Conservation (phyloP, 2,113 vertebrate species). For the Myrmecobius fasciatus region DNA sequence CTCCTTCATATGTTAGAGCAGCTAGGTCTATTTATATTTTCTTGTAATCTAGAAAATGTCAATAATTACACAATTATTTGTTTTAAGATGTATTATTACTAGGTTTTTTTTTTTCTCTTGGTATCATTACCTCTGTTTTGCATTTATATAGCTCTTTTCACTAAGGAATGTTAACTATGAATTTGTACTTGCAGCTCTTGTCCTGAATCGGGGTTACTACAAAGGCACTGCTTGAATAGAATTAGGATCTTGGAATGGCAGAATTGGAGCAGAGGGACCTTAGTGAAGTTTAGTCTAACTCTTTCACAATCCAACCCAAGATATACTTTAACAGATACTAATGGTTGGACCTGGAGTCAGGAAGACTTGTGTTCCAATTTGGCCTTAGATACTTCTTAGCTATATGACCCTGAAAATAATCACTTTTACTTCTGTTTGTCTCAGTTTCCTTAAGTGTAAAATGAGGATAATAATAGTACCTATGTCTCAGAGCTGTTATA, state of each 20-base stretch:
- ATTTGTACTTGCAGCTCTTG: slow-evolving; percentile 56
- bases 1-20: not conserved
- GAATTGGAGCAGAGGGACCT: not conserved
- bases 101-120: slow-evolving; percentile 8
- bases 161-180: slow-evolving; percentile 38
- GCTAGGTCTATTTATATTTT: not conserved
- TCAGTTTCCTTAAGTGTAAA: not conserved
- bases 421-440: not conserved
- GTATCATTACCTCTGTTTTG: not conserved
- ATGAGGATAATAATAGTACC: not conserved
- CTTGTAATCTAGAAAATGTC: not conserved
- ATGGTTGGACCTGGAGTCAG: not conserved
- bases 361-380: not conserved
- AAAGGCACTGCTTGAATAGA: not conserved
- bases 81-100: not conserved
- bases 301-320: not conserved
- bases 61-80: slow-evolving; percentile 20
- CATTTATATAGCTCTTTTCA: not conserved
- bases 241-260: slow-evolving; percentile 22
- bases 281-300: not conserved
- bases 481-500: not conserved
- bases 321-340: not conserved
- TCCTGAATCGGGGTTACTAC: slow-evolving; percentile 53
- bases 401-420: not conserved
- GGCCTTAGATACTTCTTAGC: not conserved